Evolutionary conservation across 2,113 vertebrate species (phyloP).

Genomic region (Peromyscus polionotus): DNA sequence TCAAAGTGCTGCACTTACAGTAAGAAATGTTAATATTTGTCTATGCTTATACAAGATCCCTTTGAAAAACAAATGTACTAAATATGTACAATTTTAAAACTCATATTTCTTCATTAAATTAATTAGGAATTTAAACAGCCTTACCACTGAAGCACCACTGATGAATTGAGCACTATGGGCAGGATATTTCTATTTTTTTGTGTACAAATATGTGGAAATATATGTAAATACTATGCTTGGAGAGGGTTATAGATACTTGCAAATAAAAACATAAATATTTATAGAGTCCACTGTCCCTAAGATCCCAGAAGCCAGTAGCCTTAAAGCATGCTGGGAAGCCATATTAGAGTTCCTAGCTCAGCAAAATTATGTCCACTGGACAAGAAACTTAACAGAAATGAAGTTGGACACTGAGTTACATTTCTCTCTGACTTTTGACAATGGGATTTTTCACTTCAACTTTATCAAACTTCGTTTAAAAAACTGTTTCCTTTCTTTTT

Average conservation of each 20-base stretch:
- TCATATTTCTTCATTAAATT: background rate
- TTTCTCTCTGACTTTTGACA: slow-evolving; percentile 33
- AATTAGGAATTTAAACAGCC: background rate
- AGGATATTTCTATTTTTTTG: background rate
- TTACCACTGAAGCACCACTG: background rate
- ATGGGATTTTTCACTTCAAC: slow-evolving; percentile 8
- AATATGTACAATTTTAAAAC: background rate
- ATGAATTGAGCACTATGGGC: background rate
- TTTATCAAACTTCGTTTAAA: background rate
- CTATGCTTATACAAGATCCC: background rate
- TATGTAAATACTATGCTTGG: slow-evolving; percentile 48
- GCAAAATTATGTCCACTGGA: slow-evolving; percentile 21
- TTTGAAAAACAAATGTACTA: background rate
- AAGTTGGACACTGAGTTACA: background rate
- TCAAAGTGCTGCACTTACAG: background rate
- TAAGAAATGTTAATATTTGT: background rate
- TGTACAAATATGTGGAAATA: slow-evolving; percentile 12
- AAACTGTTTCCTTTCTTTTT: slow-evolving; percentile 4
- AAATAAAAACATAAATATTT: slow-evolving; percentile 61
- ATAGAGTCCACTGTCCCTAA: slow-evolving; percentile 40
- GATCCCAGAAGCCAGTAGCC: slow-evolving; percentile 28
- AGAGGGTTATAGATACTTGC: slow-evolving; percentile 27
- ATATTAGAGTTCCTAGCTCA: slow-evolving; percentile 26
- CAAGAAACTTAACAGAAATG: background rate
- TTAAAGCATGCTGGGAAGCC: background rate